phyloP scores from a whole-genome alignment of 2,797 vertebrate genomes.

The Parotocinclus haroldoi region DNA sequence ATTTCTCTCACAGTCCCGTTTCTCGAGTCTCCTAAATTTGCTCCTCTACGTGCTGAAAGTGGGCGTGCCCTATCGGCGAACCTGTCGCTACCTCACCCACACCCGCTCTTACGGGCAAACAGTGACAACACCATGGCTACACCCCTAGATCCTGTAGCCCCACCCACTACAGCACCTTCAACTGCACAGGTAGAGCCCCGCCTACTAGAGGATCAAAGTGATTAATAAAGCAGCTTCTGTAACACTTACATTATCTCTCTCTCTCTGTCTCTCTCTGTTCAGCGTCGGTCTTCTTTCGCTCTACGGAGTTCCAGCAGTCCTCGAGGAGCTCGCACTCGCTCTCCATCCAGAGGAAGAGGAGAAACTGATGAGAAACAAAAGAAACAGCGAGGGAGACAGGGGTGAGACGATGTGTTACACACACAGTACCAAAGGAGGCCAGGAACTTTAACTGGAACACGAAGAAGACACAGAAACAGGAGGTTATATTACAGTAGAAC shows the following conservation, averaged over 20 bases:
- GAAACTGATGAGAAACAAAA: slow-evolving; percentile 73
- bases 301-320: slow-evolving; percentile 89
- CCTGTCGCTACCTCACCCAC: slow-evolving; percentile 66
- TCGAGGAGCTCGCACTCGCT: slow-evolving; percentile 77
- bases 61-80: slow-evolving; percentile 73
- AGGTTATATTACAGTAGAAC: too few relatives aligned
- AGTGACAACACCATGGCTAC: slow-evolving; percentile 83
- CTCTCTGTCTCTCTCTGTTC: slow-evolving; percentile 16
- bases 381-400: slow-evolving; percentile 81
- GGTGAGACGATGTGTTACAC: slow-evolving; percentile 61
- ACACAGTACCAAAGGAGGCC: too few relatives aligned
- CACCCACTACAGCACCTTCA: slow-evolving; percentile 62
- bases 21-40: slow-evolving; percentile 87
- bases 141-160: slow-evolving; percentile 74
- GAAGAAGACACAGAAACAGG: too few relatives aligned
- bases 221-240: neutral
- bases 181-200: slow-evolving; percentile 65
- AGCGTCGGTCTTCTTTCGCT: slow-evolving; percentile 79
- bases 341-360: slow-evolving; percentile 83
- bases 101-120: slow-evolving; percentile 83
- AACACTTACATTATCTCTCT: neutral
- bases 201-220: too few relatives aligned
- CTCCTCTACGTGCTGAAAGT: slow-evolving; percentile 74
- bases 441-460: too few relatives aligned
- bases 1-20: slow-evolving; percentile 75